These are phyloP conservation scores for Lepidurus couesii DNA, from an alignment of 1,140 invertebrate species.

Conservation along the genomic window DNA sequence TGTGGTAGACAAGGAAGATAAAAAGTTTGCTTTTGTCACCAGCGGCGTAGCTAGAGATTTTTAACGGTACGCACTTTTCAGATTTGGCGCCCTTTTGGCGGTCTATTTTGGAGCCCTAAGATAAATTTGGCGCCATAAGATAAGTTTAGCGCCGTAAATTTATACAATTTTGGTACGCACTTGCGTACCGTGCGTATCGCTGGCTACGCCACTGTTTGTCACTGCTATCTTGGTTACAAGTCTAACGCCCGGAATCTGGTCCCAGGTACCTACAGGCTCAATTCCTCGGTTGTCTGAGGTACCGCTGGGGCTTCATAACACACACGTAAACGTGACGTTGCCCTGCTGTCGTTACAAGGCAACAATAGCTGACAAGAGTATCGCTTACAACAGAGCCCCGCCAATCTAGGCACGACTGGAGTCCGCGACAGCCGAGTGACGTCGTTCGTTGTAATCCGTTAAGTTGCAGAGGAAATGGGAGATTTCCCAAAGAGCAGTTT, in stretches of 20 bases:
- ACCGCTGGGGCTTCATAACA: slow-evolving; percentile 8
- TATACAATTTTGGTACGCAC: no score
- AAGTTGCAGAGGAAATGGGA: no score
- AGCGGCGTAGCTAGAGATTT: no score
- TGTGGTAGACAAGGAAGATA: background rate
- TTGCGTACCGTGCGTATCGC: no score
- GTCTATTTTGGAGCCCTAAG: no score
- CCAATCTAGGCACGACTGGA: slow-evolving; percentile 4
- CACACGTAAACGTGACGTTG: background rate
- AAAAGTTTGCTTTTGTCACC: background rate
- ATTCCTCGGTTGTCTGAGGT: background rate
- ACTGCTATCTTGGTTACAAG: background rate
- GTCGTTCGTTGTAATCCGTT: background rate
- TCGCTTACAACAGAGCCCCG: background rate
- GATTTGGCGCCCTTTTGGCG: no score
- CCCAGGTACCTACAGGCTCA: background rate
- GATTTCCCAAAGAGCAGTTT: no score
- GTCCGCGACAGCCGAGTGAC: background rate
- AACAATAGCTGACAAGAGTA: background rate
- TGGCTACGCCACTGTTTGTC: no score
- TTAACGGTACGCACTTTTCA: no score
- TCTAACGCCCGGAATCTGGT: slow-evolving; percentile 3
- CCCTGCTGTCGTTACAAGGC: background rate
- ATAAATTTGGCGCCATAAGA: no score
- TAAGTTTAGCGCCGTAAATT: no score